phyloP scores from a whole-genome alignment of 2,888 invertebrate genomes.

The Tigriopus californicus region DNA sequence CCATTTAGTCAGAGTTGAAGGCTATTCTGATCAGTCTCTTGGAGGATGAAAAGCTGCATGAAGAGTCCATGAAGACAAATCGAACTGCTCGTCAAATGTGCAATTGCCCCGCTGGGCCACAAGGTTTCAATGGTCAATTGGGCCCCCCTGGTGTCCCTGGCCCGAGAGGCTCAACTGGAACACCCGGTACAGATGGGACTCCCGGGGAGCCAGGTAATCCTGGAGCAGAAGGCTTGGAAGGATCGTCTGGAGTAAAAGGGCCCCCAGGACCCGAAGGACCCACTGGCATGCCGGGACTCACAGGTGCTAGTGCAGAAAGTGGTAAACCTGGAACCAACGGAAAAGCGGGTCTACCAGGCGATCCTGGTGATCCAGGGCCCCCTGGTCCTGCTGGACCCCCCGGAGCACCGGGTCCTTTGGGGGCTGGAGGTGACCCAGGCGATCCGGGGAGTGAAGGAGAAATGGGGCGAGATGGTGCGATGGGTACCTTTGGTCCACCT shows the following conservation, averaged over 20 bases:
- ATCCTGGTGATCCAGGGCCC: slow-evolving; percentile 47
- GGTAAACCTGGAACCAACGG: slow-evolving; percentile 38
- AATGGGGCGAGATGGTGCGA: too few relatives aligned
- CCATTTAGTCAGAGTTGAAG: too few relatives aligned
- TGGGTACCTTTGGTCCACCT: too few relatives aligned
- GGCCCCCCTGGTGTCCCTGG: slow-evolving; percentile 22
- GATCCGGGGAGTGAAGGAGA: too few relatives aligned
- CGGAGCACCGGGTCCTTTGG: slow-evolving; percentile 40
- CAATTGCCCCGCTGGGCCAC: slow-evolving; percentile 24
- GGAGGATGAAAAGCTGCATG: too few relatives aligned
- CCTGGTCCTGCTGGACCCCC: slow-evolving; percentile 34
- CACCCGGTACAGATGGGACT: slow-evolving; percentile 48
- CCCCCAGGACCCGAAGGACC: too few relatives aligned
- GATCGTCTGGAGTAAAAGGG: too few relatives aligned
- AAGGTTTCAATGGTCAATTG: slow-evolving; percentile 21
- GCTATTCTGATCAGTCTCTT: too few relatives aligned
- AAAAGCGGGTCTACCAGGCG: slow-evolving; percentile 34
- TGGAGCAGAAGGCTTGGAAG: slow-evolving; percentile 27
- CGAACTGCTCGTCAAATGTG: too few relatives aligned
- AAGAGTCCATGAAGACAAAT: too few relatives aligned
- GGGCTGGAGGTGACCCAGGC: neutral
- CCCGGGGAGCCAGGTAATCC: slow-evolving; percentile 43
- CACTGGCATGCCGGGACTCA: too few relatives aligned
- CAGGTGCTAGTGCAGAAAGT: slow-evolving; percentile 42
- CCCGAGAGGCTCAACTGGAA: slow-evolving; percentile 26